phyloP scores from a whole-genome alignment of 2,888 invertebrate genomes.

The Oxyscelio sp. region DNA sequence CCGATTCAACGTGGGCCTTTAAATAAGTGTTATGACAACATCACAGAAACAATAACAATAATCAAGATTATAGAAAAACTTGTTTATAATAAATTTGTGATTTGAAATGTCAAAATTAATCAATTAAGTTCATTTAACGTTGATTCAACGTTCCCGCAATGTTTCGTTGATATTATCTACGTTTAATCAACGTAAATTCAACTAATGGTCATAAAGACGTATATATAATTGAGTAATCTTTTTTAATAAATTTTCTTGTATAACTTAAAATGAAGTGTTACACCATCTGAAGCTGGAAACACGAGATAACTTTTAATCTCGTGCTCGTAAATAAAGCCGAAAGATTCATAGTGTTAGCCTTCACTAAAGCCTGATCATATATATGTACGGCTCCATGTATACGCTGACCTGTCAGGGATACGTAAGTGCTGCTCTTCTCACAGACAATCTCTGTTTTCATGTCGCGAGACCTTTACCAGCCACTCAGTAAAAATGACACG shows the following conservation, averaged over 20 bases:
- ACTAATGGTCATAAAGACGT: too few relatives aligned
- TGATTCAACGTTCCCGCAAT: too few relatives aligned
- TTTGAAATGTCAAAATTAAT: too few relatives aligned
- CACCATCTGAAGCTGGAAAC: constrained; percentile 30
- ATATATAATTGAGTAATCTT: constrained; percentile 20
- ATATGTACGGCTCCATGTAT: constrained; percentile 38
- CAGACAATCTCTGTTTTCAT: constrained; percentile 52
- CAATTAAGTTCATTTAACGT: too few relatives aligned
- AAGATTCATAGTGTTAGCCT: constrained; percentile 83
- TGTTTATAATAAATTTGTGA: too few relatives aligned
- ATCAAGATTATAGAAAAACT: too few relatives aligned
- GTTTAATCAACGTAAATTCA: too few relatives aligned
- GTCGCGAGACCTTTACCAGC: constrained; percentile 41
- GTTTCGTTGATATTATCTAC: too few relatives aligned
- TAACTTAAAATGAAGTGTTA: too few relatives aligned
- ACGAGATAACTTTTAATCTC: constrained; percentile 83
- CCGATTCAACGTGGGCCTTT: too few relatives aligned
- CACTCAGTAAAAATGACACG: constrained; percentile 49
- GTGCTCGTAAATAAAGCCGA: constrained; percentile 67
- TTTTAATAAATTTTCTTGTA: constrained; percentile 28
- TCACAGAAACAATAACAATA: too few relatives aligned
- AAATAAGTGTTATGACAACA: too few relatives aligned
- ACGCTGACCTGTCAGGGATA: constrained; percentile 48
- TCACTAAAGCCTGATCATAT: constrained; percentile 79
- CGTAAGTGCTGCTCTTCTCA: constrained; percentile 45